Evolutionary conservation across 2,113 vertebrate genomes (phyloP).

Genomic region (Taxidea taxus): DNA sequence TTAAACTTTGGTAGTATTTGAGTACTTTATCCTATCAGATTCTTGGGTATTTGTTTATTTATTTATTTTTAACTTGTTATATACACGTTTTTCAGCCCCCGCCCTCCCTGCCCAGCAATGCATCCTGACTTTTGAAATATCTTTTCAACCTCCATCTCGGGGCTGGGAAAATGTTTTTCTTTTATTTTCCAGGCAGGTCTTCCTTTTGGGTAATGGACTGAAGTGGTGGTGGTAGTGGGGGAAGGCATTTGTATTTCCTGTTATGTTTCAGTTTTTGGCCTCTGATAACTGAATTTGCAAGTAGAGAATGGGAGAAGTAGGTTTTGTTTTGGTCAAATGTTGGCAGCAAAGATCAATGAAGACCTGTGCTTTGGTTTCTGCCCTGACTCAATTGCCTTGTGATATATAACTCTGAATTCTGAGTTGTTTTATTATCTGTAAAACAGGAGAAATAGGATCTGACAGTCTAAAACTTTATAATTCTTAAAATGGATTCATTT

Average conservation of each 20-base stretch:
- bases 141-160: background rate
- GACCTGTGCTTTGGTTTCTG: constrained; percentile 12
- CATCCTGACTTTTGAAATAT: background rate
- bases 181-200: background rate
- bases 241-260: constrained; percentile 41
- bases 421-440: background rate
- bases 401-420: background rate
- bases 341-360: constrained; percentile 11
- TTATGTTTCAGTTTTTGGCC: constrained; percentile 39
- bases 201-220: background rate
- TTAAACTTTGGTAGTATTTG: constrained; percentile 16
- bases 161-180: background rate
- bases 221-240: background rate
- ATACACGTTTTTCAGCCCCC: background rate
- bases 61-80: background rate
- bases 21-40: background rate
- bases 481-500: constrained; percentile 32
- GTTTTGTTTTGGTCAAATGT: constrained; percentile 46
- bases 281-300: constrained; percentile 30
- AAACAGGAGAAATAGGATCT: constrained; percentile 14
- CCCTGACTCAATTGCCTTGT: background rate
- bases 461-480: background rate
- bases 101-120: rapidly evolving
- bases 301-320: background rate
- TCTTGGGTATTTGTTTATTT: background rate